Conservation (phyloP, 2,113 vertebrate genomes). For the Proteles cristata region DNA sequence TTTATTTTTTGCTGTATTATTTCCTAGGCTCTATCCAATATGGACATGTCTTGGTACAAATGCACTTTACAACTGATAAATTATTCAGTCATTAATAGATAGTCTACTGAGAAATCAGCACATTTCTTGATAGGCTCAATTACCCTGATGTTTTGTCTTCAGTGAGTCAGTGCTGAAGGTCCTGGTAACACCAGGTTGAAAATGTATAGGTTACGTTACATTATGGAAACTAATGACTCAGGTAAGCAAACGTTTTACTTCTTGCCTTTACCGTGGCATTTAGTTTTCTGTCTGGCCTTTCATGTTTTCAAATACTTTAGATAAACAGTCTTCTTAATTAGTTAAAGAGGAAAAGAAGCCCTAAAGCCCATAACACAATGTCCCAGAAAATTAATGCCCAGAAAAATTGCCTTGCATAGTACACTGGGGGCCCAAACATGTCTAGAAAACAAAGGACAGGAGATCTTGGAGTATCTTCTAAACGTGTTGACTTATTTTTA, state of each 20-base stretch:
- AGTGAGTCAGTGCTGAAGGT: background rate
- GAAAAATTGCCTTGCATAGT: background rate
- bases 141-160: constrained; percentile 30
- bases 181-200: constrained; percentile 2
- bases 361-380: background rate
- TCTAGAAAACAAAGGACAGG: background rate
- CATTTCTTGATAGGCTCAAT: constrained; percentile 49
- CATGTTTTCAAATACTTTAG: constrained; percentile 28
- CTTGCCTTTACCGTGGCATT: constrained; percentile 3
- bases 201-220: background rate
- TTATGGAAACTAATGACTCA: background rate
- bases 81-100: constrained; percentile 49
- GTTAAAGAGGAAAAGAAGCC: constrained; percentile 10
- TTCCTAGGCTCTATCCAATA: background rate
- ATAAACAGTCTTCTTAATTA: background rate
- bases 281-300: constrained; percentile 11
- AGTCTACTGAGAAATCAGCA: constrained; percentile 12
- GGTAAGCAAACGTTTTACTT: constrained; percentile 11
- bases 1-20: background rate
- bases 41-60: background rate
- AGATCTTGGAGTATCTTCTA: background rate
- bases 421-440: background rate
- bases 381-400: background rate
- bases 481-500: background rate
- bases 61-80: constrained; percentile 8